These are phyloP conservation scores for Drosophila kanapiae DNA, from an alignment of 1,140 invertebrate genomes.

Conservation along the genomic window DNA sequence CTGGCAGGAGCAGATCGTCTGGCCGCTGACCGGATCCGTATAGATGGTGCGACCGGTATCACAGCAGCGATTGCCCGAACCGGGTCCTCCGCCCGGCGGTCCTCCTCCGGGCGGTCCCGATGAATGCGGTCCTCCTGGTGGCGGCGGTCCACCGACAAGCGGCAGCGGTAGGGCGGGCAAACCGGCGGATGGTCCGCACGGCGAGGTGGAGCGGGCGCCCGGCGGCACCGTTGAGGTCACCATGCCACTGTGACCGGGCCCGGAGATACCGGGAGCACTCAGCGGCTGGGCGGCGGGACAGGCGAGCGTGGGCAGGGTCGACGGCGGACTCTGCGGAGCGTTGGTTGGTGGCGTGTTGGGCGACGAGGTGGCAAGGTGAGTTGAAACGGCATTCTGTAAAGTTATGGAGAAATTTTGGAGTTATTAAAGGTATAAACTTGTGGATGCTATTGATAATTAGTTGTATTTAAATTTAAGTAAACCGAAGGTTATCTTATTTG, in stretches of 20 bases:
- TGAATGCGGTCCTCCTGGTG: slow-evolving; percentile 51
- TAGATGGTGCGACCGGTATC: slow-evolving; percentile 96
- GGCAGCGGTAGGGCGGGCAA: slow-evolving; percentile 50
- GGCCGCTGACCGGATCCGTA: slow-evolving; percentile 96
- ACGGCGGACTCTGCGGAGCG: slow-evolving; percentile 70
- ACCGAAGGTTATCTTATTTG: neutral
- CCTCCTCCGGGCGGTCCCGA: slow-evolving; percentile 62
- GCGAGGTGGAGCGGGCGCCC: slow-evolving; percentile 86
- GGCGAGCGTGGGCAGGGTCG: slow-evolving; percentile 55
- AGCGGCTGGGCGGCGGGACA: slow-evolving; percentile 52
- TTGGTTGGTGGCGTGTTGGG: slow-evolving; percentile 78
- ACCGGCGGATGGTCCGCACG: slow-evolving; percentile 86
- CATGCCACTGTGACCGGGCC: slow-evolving; percentile 64
- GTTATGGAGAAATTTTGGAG: neutral
- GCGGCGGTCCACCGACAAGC: slow-evolving; percentile 62
- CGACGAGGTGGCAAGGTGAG: slow-evolving; percentile 83
- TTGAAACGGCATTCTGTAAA: slow-evolving; percentile 85
- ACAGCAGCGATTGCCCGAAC: slow-evolving; percentile 89
- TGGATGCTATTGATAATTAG: too few relatives aligned
- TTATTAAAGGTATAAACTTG: neutral
- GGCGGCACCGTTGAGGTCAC: slow-evolving; percentile 86
- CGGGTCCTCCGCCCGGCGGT: slow-evolving; percentile 48
- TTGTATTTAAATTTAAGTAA: neutral
- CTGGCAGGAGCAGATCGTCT: slow-evolving; percentile 97
- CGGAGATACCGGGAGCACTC: slow-evolving; percentile 49